Percentiles rank a stretch among this genome's conserved stretches.
phyloP scores from a whole-genome alignment of 2,113 vertebrate genomes.

The Syngnathus floridae region DNA sequence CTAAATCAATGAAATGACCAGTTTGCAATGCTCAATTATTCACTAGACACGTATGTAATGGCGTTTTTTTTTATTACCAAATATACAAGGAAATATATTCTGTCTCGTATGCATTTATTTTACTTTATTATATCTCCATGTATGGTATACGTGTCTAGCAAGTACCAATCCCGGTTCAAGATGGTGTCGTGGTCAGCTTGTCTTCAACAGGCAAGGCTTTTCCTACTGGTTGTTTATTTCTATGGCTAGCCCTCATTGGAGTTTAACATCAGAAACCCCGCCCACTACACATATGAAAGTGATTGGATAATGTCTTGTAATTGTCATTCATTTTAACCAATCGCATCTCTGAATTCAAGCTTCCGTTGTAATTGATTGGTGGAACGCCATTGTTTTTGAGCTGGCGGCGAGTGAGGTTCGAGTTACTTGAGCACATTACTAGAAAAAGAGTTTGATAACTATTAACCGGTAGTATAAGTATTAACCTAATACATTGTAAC shows the following conservation, averaged over 20 bases:
- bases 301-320: background rate
- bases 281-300: constrained; percentile 2
- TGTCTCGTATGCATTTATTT: background rate
- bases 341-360: background rate
- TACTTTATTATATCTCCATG: background rate
- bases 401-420: background rate
- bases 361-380: background rate
- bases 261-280: background rate
- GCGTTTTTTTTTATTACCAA: background rate
- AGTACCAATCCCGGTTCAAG: too few species aligned
- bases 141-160: too few species aligned
- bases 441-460: background rate
- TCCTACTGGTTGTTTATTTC: background rate
- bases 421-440: background rate
- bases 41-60: background rate
- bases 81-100: background rate
- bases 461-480: background rate
- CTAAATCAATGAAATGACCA: constrained; percentile 1
- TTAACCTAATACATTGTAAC: constrained; percentile 16
- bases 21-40: background rate
- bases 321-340: constrained; percentile 40
- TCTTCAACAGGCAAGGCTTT: too few species aligned
- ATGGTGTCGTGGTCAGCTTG: too few species aligned
- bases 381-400: background rate
- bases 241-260: background rate